These are phyloP conservation scores for Tragelaphus scriptus DNA, from an alignment of 2,113 vertebrate genomes.

Conservation along the genomic window DNA sequence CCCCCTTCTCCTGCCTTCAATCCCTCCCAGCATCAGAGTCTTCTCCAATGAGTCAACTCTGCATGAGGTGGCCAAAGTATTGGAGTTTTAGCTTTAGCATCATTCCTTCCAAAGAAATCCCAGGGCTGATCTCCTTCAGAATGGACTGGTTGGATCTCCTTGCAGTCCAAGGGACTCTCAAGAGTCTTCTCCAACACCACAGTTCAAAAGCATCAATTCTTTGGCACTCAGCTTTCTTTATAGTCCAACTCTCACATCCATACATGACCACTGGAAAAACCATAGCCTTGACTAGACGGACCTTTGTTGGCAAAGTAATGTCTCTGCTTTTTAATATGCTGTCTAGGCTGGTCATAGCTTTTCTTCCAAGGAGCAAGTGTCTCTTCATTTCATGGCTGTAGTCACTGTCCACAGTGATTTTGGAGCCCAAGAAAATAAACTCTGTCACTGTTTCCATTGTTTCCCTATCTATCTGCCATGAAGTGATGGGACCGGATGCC, in stretches of 20 bases:
- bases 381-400: neutral
- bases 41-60: neutral
- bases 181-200: neutral
- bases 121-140: neutral
- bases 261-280: neutral
- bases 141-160: neutral
- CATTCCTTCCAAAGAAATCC: neutral
- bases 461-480: neutral
- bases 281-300: neutral
- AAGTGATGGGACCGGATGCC: neutral
- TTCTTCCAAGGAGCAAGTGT: neutral
- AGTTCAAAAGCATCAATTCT: neutral
- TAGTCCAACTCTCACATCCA: neutral
- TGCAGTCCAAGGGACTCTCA: neutral
- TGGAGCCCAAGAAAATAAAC: neutral
- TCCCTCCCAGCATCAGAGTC: neutral
- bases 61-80: neutral
- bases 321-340: neutral
- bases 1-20: neutral
- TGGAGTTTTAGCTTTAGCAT: neutral
- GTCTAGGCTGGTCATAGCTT: neutral
- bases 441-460: neutral
- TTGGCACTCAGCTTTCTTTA: neutral
- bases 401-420: neutral
- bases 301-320: neutral